Base-by-base conservation (phyloP, 1,140 invertebrate species). In the Phocides pigmalion region DNA sequence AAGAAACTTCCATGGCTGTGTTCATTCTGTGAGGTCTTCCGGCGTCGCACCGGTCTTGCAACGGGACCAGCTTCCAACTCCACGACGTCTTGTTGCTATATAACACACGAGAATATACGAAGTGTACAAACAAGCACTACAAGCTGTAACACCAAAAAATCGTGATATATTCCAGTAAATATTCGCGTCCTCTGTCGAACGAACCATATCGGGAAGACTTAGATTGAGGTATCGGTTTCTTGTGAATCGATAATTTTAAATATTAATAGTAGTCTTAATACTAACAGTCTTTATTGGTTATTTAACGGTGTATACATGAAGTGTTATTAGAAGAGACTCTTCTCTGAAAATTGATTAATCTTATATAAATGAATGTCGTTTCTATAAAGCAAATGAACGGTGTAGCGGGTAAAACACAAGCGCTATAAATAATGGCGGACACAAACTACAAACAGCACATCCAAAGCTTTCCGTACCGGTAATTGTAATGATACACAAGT, bases 1-100 rank as follows among this genome's bases (percentile, higher is more conserved):
- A 99, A 99, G 89, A 99, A 98, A 78, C 97, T 99, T 62, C 98
- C 98, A 82, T 98, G 97, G 74, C 97, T 98, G 68, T 96, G 96
- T 80, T 98, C 97, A 82, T 97, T 98, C 81, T 98, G 97, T 1
- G 97, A 97, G 25, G 97, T 98, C 91, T 98, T 98, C 67, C 96
- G 94, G 84, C 97, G 96, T 58, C 97, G 94, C 39, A 94, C 84
- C 69, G 93, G 93, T 78, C 94, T 93, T 14, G 93, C 93, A 28
- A 94, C 94, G 2, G 93, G 92, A 9, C 94, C 95, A 56, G 95
- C 93, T 93, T 97, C 95, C 70, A 96, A 91, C 82, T 95, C 96
- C 67, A 92, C 90, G 42, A 92, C 83, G 70, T 92, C 91, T 88
- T 92, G 87, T 80, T 90, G 84, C 84, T 88, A 75, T 44, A 76